These are phyloP conservation scores for Drosophila austrosaltans DNA, from an alignment of 2,888 invertebrate genomes.

Conservation along the genomic window DNA sequence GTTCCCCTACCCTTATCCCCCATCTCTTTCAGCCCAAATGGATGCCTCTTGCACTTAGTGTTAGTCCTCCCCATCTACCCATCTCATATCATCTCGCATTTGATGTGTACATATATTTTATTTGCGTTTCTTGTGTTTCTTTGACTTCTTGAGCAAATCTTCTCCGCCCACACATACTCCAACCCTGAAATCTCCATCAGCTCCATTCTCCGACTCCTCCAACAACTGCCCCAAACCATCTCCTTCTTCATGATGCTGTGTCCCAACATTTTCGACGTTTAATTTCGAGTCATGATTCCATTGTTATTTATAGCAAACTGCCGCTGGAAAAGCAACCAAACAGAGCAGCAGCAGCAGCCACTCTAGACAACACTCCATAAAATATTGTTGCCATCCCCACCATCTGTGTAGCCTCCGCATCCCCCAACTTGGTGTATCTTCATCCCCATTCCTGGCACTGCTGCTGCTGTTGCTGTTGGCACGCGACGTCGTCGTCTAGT, in stretches of 20 bases:
- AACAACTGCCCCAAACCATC: background rate
- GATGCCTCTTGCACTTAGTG: constrained; percentile 5
- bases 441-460: constrained; percentile 14
- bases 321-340: constrained; percentile 36
- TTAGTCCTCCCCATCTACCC: background rate
- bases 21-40: background rate
- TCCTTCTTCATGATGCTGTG: constrained; percentile 1
- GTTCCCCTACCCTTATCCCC: background rate
- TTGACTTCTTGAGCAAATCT: constrained; percentile 16
- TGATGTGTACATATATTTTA: constrained; percentile 15
- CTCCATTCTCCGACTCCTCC: background rate
- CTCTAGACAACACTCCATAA: constrained; percentile 75
- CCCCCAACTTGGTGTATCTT: background rate
- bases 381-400: constrained; percentile 56
- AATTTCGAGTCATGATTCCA: constrained; percentile 78
- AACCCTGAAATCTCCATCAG: background rate
- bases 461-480: constrained; percentile 37
- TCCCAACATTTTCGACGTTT: constrained; percentile 59
- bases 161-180: background rate
- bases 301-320: constrained; percentile 76
- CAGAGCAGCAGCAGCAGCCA: constrained; percentile 40
- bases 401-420: constrained; percentile 15
- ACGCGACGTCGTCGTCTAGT: constrained; percentile 62
- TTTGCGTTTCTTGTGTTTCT: constrained; percentile 12
- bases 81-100: constrained; percentile 1